These are phyloP conservation scores for Elegia similella DNA, from an alignment of 2,888 invertebrate species.

Conservation along the genomic window DNA sequence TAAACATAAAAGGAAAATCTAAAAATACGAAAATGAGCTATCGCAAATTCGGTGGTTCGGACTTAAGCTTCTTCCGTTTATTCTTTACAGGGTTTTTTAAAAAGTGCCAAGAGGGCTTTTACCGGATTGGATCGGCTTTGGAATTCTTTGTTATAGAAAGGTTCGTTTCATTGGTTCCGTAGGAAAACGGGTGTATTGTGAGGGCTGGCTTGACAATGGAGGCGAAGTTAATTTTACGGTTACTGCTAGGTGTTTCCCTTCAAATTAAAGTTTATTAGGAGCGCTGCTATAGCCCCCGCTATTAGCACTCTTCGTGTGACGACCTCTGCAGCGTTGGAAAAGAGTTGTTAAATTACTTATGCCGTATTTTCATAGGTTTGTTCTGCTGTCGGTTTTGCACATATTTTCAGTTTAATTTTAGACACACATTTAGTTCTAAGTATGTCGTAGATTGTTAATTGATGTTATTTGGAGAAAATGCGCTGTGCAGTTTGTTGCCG, in stretches of 20 bases:
- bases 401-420: too few relatives aligned
- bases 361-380: too few relatives aligned
- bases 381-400: too few relatives aligned
- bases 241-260: neutral
- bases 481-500: too few relatives aligned
- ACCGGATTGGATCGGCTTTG: constrained; percentile 51
- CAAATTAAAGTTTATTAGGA: constrained; percentile 2
- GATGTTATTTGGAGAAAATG: too few relatives aligned
- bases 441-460: too few relatives aligned
- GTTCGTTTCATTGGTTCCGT: constrained; percentile 30
- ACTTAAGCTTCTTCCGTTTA: constrained; percentile 27
- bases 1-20: neutral
- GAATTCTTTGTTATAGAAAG: constrained; percentile 32
- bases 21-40: constrained; percentile 11
- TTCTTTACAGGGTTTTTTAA: constrained; percentile 37
- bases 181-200: neutral
- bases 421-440: too few relatives aligned
- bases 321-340: too few relatives aligned
- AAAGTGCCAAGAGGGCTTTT: constrained; percentile 42
- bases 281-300: too few relatives aligned
- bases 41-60: constrained; percentile 6
- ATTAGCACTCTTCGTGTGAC: too few relatives aligned
- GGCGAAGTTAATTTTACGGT: constrained; percentile 8
- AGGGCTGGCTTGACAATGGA: constrained; percentile 1
- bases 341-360: too few relatives aligned